A percentile compares a stretch with the other conserved stretches of the same genome.
These are phyloP conservation scores for Schizotus pectinicornis DNA, from an alignment of 2,888 invertebrate genomes.

Conservation along the genomic window DNA sequence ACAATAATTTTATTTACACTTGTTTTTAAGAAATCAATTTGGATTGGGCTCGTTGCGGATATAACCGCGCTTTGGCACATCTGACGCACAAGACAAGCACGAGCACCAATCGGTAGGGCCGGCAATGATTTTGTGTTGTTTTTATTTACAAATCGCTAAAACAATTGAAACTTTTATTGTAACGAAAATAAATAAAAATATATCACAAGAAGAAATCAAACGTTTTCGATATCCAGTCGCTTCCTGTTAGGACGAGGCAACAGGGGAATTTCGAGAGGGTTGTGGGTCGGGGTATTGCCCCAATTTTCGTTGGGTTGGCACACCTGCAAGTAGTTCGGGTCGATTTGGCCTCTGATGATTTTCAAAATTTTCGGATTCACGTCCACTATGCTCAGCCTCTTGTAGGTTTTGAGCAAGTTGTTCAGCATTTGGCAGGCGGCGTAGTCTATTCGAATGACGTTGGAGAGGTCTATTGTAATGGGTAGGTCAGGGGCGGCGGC, in stretches of 20 bases:
- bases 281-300: neutral
- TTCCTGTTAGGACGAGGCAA: constrained; percentile 1
- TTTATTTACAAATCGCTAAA: too few relatives aligned
- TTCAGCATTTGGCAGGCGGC: constrained; percentile 69
- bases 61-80: too few relatives aligned
- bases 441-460: constrained; percentile 71
- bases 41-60: too few relatives aligned
- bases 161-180: too few relatives aligned
- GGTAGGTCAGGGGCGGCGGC: constrained; percentile 59
- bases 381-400: constrained; percentile 62
- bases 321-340: constrained; percentile 28
- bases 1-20: too few relatives aligned
- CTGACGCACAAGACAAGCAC: too few relatives aligned
- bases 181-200: too few relatives aligned
- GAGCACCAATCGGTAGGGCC: too few relatives aligned
- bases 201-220: too few relatives aligned
- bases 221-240: too few relatives aligned
- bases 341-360: constrained; percentile 40
- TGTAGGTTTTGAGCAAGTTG: constrained; percentile 62
- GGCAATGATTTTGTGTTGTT: too few relatives aligned
- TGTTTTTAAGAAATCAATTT: too few relatives aligned
- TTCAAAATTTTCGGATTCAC: constrained; percentile 49
- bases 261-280: constrained; percentile 16
- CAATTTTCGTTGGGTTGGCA: constrained; percentile 30
- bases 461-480: constrained; percentile 69